Conservation (phyloP, 2,888 invertebrate genomes). For the Drosophila paucipuncta region DNA sequence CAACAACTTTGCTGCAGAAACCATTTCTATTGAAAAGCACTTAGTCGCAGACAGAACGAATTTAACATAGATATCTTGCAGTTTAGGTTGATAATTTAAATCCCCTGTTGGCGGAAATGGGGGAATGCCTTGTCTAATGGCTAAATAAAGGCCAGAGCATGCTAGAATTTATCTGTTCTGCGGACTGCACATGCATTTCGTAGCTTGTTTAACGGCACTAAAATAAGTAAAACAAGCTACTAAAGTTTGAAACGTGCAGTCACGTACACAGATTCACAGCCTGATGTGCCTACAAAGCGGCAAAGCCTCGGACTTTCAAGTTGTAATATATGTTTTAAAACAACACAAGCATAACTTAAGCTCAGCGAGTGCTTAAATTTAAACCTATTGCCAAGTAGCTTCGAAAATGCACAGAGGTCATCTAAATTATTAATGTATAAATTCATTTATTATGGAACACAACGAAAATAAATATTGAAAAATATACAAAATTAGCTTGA, state of each 20-base stretch:
- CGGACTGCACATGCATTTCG: conserved; percentile 72
- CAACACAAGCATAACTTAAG: background rate
- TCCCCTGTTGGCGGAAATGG: conserved; percentile 2
- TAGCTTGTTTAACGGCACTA: conserved; percentile 65
- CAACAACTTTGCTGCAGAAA: conserved; percentile 44
- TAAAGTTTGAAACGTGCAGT: conserved; percentile 43
- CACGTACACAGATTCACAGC: conserved; percentile 66
- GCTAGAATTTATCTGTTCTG: conserved; percentile 26
- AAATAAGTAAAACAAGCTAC: conserved; percentile 57
- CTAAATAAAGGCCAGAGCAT: conserved; percentile 37
- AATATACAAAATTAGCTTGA: too few relatives aligned
- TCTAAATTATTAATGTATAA: background rate
- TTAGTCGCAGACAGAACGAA: conserved; percentile 64
- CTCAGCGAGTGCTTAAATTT: background rate
- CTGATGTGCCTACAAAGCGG: conserved; percentile 57
- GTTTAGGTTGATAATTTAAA: conserved; percentile 24
- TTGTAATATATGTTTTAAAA: background rate
- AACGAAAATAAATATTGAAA: too few relatives aligned
- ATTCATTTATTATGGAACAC: too few relatives aligned
- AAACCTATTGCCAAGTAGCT: background rate
- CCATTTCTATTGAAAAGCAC: conserved; percentile 71
- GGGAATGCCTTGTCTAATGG: conserved; percentile 51
- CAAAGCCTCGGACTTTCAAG: conserved; percentile 13
- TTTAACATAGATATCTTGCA: conserved; percentile 53
- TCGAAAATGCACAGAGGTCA: background rate